Evolutionary conservation across 2,113 vertebrate species (phyloP), one percentile per base, ranked within the genome.

Genomic region (Limanda limanda): DNA sequence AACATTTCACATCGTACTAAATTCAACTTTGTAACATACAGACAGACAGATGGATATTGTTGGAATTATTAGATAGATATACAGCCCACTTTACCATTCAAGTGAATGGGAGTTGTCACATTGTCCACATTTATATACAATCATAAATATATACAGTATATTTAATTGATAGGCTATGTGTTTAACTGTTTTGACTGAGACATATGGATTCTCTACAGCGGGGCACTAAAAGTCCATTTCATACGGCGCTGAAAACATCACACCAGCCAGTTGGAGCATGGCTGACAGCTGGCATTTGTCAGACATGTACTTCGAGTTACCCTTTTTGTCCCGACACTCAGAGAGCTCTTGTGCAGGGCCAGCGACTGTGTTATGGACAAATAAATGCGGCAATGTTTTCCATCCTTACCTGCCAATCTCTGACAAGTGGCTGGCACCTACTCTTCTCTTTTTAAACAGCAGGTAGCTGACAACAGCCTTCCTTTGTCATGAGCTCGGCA

Each of bases 351-450:
- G 73, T 82, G 66, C 54, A 37, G 84, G 86, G 48, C 58, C 77
- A 82, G 81, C 31, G 27, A 82, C 81, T 82, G 78, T 54, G 82
- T 92, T 91, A 89, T 81, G 62, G 27, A 77, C 72, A 93, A 91
- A 93, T 87, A 90, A 91, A 92, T 75, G 56, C 84, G 58, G 48
- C 82, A 24, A 21, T 92, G 89, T 93, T 90, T 90, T 86, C 88
- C 84, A 73, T 86, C 85, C 77, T 81, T 48, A 86, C 74, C 83
- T 85, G 89, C 85, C 93, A 91, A 76, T 80, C 81, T 87, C 62
- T 94, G 92, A 95, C 93, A 94, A 88, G 84, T 85, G 57, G 64
- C 80, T 92, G 89, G 89, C 90, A 93, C 75, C 77, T 83, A 89
- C 87, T 86, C 76, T 85, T 77, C 81, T 67, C 59, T 84, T 79